Conservation (phyloP, 2,888 invertebrate species). For the Heliothis peltigera region DNA sequence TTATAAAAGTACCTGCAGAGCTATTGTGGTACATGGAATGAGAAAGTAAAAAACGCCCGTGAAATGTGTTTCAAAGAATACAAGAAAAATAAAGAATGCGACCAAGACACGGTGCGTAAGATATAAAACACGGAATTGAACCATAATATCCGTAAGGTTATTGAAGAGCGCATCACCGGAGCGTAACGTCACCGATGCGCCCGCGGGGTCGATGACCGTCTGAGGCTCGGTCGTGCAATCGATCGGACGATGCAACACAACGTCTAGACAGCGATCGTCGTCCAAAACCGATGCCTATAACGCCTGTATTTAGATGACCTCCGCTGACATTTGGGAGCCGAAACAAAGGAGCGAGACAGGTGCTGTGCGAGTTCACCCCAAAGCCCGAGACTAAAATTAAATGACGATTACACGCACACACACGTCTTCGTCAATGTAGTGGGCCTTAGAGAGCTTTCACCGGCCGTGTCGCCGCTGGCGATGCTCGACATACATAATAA, state of each 20-base stretch:
- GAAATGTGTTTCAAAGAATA: constrained; percentile 36
- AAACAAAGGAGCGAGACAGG: constrained; percentile 89
- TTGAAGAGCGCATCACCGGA: constrained; percentile 87
- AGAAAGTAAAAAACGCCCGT: constrained; percentile 16
- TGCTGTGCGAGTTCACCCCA: constrained; percentile 79
- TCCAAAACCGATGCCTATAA: constrained; percentile 84
- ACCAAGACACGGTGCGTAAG: constrained; percentile 66
- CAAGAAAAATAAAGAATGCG: constrained; percentile 63
- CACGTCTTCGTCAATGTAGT: constrained; percentile 62
- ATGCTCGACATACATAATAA: constrained; percentile 76
- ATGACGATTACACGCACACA: constrained; percentile 78
- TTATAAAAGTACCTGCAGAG: constrained; percentile 1
- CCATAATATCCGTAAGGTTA: constrained; percentile 81
- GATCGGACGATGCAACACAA: constrained; percentile 88
- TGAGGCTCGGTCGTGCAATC: constrained; percentile 87
- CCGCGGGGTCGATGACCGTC: constrained; percentile 88
- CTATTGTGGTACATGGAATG: constrained; percentile 6
- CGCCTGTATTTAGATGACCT: constrained; percentile 89
- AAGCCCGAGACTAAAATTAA: constrained; percentile 83
- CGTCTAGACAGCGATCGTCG: constrained; percentile 87
- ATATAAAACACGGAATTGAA: constrained; percentile 73
- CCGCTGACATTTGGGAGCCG: constrained; percentile 87
- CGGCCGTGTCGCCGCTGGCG: constrained; percentile 70
- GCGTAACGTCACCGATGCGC: constrained; percentile 90
- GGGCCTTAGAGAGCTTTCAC: constrained; percentile 84